These are phyloP conservation scores for Heteronetta atricapilla DNA, from an alignment of 2,113 vertebrate species.

Conservation along the genomic window DNA sequence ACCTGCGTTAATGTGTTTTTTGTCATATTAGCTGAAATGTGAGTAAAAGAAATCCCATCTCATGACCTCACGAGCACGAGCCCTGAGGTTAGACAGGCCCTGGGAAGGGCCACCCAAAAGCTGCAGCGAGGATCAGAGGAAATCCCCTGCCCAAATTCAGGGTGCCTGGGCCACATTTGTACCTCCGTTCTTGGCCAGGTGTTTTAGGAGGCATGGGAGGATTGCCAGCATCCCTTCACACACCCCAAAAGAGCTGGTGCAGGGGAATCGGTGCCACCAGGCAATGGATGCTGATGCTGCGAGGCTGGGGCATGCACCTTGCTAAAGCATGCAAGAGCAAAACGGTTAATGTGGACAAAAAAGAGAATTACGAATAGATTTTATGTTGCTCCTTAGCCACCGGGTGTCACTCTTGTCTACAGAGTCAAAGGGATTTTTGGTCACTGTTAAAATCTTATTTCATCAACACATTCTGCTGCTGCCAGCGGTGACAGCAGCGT, in stretches of 20 bases:
- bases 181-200: background rate
- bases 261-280: background rate
- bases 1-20: background rate
- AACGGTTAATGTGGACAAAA: background rate
- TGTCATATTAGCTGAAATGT: background rate
- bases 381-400: background rate
- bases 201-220: background rate
- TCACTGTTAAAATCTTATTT: background rate
- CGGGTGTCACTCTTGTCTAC: conserved; percentile 41
- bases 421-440: background rate
- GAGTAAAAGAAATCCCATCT: background rate
- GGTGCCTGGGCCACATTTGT: background rate
- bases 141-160: background rate
- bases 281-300: fast-evolving
- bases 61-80: background rate
- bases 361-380: background rate
- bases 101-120: background rate
- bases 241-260: background rate
- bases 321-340: background rate
- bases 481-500: background rate
- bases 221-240: background rate
- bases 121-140: background rate
- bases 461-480: background rate
- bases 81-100: background rate
- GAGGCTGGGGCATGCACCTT: fast-evolving